Base-by-base conservation (phyloP, 2,113 vertebrate genomes). In the Tylochromis polylepis region DNA sequence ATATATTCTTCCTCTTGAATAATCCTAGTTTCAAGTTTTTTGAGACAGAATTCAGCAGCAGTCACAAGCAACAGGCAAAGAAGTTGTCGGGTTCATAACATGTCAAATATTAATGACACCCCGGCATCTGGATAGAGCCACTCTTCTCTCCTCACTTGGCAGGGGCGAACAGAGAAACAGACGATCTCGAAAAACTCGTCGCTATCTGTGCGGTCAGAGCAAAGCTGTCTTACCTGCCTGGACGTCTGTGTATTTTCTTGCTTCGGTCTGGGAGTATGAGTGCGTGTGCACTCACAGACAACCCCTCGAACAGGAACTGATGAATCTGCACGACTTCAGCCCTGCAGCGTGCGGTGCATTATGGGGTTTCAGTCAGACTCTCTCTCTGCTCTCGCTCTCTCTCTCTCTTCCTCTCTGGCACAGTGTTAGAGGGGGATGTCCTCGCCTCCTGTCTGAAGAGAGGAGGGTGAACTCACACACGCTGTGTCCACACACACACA, bases 281-380 rank as follows among this genome's bases (percentile, higher is more conserved):
- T 88, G 91, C 88, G 90, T 89, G 93, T 79, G 79, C 24, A 38
- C 90, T 91, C 88, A 65, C 87, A 87, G 58, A 55, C 90, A 79
- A 51, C 86, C 87, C 88, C 88, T 88, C 78, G 56, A 93, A 93
- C 90, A 93, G 93, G 91, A 95, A 95, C 93, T 95, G 94, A 96
- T 95, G 93, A 95, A 94, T 95, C 90, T 94, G 92, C 93, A 94
- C 92, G 93, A 93, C 94, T 94, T 92, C 89, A 95, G 89, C 93
- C 92, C 94, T 90, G 94, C 95, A 94, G 92, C 90, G 80, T 94
- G 95, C 95, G 93, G 91, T 94, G 95, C 92, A 94, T 95, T 95
- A 90, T 95, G 94, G 94, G 93, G 87, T 93, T 91, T 93, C 83
- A 51, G 81, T 88, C 87, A n/a, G 27, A 20, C 46, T 77, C 72